Percentiles rank a stretch among this genome's conserved stretches.
Evolutionary conservation across 2,113 vertebrate genomes (phyloP).

Genomic region (Brachyistius frenatus): DNA sequence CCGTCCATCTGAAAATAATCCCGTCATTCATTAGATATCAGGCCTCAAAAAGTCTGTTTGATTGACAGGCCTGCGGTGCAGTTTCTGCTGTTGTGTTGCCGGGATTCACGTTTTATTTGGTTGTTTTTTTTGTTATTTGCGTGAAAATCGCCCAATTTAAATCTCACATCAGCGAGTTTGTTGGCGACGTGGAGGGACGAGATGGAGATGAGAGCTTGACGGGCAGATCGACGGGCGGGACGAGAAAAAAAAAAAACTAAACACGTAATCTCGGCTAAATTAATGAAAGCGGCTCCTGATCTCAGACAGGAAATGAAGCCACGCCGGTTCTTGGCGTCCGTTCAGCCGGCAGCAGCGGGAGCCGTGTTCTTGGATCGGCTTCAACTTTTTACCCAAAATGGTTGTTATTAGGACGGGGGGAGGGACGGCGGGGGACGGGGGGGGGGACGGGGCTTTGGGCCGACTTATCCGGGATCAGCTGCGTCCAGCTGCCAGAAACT

Average conservation of each 20-base stretch:
- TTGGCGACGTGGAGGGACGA: neutral
- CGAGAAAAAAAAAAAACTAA: conserved; percentile 5
- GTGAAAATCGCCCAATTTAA: neutral
- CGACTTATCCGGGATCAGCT: conserved; percentile 74
- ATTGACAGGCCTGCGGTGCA: no score
- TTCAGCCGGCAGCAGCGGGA: conserved; percentile 57
- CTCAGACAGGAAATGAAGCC: conserved; percentile 68
- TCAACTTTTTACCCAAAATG: conserved; percentile 71
- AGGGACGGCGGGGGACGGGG: no score
- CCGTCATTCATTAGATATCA: no score
- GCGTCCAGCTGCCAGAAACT: conserved; percentile 62
- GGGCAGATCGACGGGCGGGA: conserved; percentile 10
- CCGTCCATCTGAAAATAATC: no score
- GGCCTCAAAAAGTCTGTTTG: no score
- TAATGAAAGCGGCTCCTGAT: conserved; percentile 60
- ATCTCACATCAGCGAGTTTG: neutral
- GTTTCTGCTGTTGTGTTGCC: no score
- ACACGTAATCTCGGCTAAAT: conserved; percentile 63
- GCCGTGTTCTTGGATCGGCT: conserved; percentile 63
- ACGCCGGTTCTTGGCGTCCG: conserved; percentile 26
- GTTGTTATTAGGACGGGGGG: conserved; percentile 57
- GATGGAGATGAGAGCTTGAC: conserved; percentile 21
- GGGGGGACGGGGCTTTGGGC: conserved; percentile 32
- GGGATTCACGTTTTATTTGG: no score
- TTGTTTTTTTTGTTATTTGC: neutral